Evolutionary conservation across 1,140 invertebrate genomes (phyloP), one percentile per base, ranked within the genome.

Genomic region (Nixonia krombeini): DNA sequence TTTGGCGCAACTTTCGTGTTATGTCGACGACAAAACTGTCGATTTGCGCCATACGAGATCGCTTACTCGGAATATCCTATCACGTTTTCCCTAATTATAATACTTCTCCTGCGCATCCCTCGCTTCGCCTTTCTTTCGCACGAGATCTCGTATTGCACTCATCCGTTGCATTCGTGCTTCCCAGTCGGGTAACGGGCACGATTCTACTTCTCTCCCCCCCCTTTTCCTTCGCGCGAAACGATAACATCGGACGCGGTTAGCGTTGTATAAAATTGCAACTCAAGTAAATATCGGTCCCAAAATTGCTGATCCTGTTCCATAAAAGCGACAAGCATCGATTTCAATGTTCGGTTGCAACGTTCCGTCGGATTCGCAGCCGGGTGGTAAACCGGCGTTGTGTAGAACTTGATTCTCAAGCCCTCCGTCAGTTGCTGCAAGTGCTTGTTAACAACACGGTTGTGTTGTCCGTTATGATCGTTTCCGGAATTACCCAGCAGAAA

Each of bases 401-500:
- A 1, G 23, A 40, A 28, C 16, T 12, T 12, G 9, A 50, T 42
- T 12, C 47, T 33, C 1, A 31, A 25, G 9, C 10, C 17, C 33
- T 45, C 8, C 7, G 17, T 4, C 0, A 47, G 10, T 3, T 10
- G 9, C 8, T 23, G 35, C 0, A 51, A 15, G 7, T 41, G 9
- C 15, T 26, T 42, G 17, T 61, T 61, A 1, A 46, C 37, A 42
- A 61, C 21, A 51, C 57, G 6, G 61, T 45, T 1, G 72, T 74
- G 46, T 76, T 78, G 21, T 76, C 73, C 1, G 37, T 50, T 1
- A 55, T n/a, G 0, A 64, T 10, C 9, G 37, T 15, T 26, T 25
- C 7, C 7, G 62, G 62, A n/a, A 29, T 46, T 31, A 41, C 47
- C 47, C 44, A 66, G 4, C 47, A 21, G 6, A 16, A 35, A 1